Conservation (phyloP, 2,113 vertebrate genomes). For the Neogobius melanostomus region DNA sequence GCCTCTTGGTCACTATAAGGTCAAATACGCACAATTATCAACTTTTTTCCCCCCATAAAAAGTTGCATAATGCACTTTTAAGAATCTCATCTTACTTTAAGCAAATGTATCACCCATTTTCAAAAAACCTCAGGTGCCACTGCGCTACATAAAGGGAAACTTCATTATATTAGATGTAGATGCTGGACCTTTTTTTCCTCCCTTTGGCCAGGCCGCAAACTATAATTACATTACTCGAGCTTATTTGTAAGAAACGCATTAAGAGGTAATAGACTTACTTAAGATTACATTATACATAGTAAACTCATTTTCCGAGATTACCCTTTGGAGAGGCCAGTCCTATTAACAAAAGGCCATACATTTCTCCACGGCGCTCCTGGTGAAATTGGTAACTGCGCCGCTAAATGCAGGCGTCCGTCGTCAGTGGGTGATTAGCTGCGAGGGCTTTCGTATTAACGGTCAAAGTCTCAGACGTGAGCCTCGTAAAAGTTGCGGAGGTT, state of each 20-base stretch:
- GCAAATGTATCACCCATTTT: too few relatives aligned
- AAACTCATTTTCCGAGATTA: conserved; percentile 44
- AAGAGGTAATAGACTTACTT: conserved; percentile 8
- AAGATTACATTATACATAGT: conserved; percentile 16
- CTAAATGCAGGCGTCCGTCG: conserved; percentile 53
- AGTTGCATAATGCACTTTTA: too few relatives aligned
- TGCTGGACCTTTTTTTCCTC: not conserved
- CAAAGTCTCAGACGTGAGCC: conserved; percentile 68
- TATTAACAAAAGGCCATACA: conserved; percentile 46
- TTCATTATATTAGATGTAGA: not conserved
- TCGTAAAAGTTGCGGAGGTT: conserved; percentile 78
- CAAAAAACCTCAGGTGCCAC: not conserved
- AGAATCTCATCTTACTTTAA: too few relatives aligned
- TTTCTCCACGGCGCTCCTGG: conserved; percentile 58
- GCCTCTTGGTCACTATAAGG: too few relatives aligned
- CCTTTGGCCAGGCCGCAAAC: not conserved
- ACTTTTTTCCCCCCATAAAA: too few relatives aligned
- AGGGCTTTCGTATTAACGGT: conserved; percentile 63
- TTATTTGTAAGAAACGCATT: not conserved
- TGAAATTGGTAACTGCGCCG: conserved; percentile 62
- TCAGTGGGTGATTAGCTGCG: conserved; percentile 70
- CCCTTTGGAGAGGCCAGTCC: conserved; percentile 24
- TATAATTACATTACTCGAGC: not conserved
- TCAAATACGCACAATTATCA: too few relatives aligned
- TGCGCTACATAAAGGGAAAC: not conserved